Percentiles rank a stretch among this genome's conserved stretches.
Evolutionary conservation across 2,888 invertebrate species (phyloP).

Genomic region (Mythimna loreyi): DNA sequence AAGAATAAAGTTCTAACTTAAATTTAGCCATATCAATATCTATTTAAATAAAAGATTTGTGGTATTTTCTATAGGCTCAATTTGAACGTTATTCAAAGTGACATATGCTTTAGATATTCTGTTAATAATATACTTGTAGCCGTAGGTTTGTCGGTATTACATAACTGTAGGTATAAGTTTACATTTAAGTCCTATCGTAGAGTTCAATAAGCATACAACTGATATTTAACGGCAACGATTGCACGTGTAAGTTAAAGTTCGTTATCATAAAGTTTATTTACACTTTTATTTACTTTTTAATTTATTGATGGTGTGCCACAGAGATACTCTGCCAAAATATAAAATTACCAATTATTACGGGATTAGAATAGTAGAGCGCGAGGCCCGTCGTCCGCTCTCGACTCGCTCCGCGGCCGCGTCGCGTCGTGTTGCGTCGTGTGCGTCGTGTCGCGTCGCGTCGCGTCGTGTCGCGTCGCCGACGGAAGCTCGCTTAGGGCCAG

Average conservation of each 20-base stretch:
- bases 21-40: constrained; percentile 92
- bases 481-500: constrained; percentile 32
- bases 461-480: not conserved
- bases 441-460: not conserved
- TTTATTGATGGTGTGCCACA: constrained; percentile 91
- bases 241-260: constrained; percentile 89
- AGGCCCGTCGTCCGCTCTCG: constrained; percentile 59
- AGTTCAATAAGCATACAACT: constrained; percentile 87
- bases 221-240: constrained; percentile 90
- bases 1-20: constrained; percentile 90
- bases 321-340: constrained; percentile 91
- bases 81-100: constrained; percentile 91
- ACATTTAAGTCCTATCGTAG: constrained; percentile 85
- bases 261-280: constrained; percentile 90
- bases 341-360: constrained; percentile 87
- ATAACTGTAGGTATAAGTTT: constrained; percentile 84
- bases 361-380: constrained; percentile 70
- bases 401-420: constrained; percentile 49
- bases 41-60: constrained; percentile 91
- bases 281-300: constrained; percentile 90
- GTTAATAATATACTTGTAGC: constrained; percentile 91
- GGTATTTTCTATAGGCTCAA: constrained; percentile 91
- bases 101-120: constrained; percentile 91
- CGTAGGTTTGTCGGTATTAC: constrained; percentile 89
- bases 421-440: no score